Percentiles rank a stretch among this genome's conserved stretches.
phyloP scores from a whole-genome alignment of 2,797 vertebrate genomes.

The Cacajao melanocephalus region DNA sequence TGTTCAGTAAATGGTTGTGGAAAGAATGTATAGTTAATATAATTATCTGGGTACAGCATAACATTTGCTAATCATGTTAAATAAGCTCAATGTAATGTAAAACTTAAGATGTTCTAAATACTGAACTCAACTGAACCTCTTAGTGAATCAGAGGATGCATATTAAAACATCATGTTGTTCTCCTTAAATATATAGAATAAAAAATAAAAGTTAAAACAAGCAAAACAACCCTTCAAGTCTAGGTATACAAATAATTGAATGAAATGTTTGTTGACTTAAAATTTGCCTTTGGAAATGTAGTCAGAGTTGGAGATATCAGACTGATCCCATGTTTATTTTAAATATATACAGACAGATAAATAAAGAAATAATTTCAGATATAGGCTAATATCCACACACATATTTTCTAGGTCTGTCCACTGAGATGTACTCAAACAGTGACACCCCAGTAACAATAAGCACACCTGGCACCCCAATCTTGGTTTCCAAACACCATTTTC shows the following conservation, averaged over 20 bases:
- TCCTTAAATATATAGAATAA: not conserved
- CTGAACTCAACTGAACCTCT: not conserved
- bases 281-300: not conserved
- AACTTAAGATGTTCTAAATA: not conserved
- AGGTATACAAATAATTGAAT: not conserved
- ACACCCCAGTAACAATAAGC: not conserved
- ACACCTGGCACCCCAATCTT: not conserved
- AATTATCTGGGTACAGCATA: not conserved
- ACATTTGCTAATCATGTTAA: not conserved
- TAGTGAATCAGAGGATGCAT: not conserved
- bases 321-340: not conserved
- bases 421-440: not conserved
- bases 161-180: not conserved
- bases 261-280: conserved; percentile 15
- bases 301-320: not conserved
- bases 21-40: not conserved
- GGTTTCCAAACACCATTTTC: not conserved
- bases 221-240: not conserved
- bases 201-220: not conserved
- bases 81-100: not conserved
- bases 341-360: not conserved
- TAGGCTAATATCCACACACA: not conserved
- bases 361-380: not conserved
- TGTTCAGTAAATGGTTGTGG: not conserved
- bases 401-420: not conserved